phyloP scores from a whole-genome alignment of 2,113 vertebrate genomes.

The Melanocharis versteri region DNA sequence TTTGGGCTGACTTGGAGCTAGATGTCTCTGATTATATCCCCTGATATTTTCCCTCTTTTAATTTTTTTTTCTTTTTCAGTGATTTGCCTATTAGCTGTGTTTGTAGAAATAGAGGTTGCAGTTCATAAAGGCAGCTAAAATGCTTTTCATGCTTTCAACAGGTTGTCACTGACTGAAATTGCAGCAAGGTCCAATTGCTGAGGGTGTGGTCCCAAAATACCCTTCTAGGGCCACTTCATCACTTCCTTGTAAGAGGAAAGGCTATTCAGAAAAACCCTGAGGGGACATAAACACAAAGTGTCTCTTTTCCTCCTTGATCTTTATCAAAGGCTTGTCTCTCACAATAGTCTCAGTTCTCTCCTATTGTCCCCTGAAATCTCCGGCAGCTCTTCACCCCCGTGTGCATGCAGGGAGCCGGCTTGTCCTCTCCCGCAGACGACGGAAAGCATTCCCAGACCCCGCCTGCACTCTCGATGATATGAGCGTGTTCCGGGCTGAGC shows the following conservation, averaged over 20 bases:
- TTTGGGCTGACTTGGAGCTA: neutral
- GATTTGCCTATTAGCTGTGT: neutral
- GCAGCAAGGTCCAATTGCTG: neutral
- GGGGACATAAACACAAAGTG: neutral
- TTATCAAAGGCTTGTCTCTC: neutral
- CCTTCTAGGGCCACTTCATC: neutral
- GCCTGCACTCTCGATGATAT: neutral
- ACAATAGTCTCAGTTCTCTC: neutral
- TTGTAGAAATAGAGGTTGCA: neutral
- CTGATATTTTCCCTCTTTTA: neutral
- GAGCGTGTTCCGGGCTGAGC: neutral
- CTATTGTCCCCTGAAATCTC: neutral
- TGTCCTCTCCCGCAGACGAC: accelerated
- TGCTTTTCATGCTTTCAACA: neutral
- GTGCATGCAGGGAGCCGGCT: accelerated
- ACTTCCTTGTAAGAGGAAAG: neutral
- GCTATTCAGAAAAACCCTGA: neutral
- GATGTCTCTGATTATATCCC: neutral
- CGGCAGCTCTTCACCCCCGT: accelerated
- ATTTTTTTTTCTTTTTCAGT: neutral
- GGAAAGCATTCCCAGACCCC: neutral
- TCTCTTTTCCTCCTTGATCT: neutral
- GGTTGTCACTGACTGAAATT: neutral
- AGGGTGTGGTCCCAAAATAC: neutral
- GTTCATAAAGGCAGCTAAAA: neutral